phyloP scores from a whole-genome alignment of 2,113 vertebrate species.

The Oryzias javanicus region DNA sequence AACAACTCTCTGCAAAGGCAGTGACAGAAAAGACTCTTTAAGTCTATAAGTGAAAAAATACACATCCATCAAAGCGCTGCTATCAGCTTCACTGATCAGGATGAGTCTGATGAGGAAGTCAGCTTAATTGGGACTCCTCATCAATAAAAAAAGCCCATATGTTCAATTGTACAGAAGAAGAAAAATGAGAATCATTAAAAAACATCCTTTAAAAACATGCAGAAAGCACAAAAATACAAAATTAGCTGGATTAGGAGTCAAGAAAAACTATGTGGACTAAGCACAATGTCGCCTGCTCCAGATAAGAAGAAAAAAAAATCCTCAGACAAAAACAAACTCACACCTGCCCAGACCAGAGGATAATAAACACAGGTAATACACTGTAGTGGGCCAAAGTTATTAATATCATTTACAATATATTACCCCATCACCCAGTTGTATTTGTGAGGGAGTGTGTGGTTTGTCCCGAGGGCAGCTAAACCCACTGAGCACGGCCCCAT shows the following conservation, averaged over 20 bases:
- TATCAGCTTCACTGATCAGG: slow-evolving; percentile 62
- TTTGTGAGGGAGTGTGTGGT: slow-evolving; percentile 23
- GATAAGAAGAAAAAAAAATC: neutral
- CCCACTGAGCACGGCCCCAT: slow-evolving; percentile 50
- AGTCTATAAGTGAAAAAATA: slow-evolving; percentile 36
- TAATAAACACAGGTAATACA: slow-evolving; percentile 43
- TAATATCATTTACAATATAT: slow-evolving; percentile 65
- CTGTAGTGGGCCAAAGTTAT: slow-evolving; percentile 40
- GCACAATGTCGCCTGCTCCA: too few species aligned
- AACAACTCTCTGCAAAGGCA: slow-evolving; percentile 29
- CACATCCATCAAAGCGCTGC: slow-evolving; percentile 43
- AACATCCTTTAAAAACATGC: neutral
- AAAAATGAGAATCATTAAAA: slow-evolving; percentile 58
- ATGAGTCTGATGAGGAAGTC: slow-evolving; percentile 45
- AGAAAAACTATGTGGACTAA: slow-evolving; percentile 3
- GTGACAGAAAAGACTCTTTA: slow-evolving; percentile 38
- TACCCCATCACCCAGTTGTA: slow-evolving; percentile 53
- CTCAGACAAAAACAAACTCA: slow-evolving; percentile 15
- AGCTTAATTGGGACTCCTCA: slow-evolving; percentile 55
- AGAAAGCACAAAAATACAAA: slow-evolving; percentile 10
- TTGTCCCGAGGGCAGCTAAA: slow-evolving; percentile 32
- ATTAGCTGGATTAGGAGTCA: slow-evolving; percentile 24
- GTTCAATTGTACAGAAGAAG: slow-evolving; percentile 32
- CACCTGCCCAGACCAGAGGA: slow-evolving; percentile 32
- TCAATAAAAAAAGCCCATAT: slow-evolving; percentile 52